Evolutionary conservation across 2,888 invertebrate genomes (phyloP), one percentile per base, ranked within the genome.

Genomic region (Opisthograptis luteolata): DNA sequence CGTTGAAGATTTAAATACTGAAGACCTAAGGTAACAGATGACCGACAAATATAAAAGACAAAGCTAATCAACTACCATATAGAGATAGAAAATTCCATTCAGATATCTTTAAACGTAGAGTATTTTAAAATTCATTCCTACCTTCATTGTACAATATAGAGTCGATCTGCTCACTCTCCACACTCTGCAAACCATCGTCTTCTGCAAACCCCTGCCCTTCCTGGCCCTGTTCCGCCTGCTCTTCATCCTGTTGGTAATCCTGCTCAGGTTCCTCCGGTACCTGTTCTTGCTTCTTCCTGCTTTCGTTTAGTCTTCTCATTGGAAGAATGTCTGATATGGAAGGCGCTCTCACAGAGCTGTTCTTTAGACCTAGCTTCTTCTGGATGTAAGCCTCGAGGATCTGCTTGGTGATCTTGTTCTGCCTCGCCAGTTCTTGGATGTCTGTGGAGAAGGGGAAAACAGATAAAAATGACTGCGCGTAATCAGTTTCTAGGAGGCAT

Each of bases 401-500:
- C 88, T 95, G 94, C 82, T 94, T 93, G 20, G 95, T 95, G 79
- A 95, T 95, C 80, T 93, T 92, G 89, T 95, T 95, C 91, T 95
- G 95, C 57, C 95, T 88, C 67, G 93, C 94, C 79, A 95, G 81
- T 81, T 95, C 95, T 62, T 91, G 90, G 41, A 79, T 63, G 68
- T 79, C 90, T 91, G 90, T 62, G 85, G 75, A 85, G 86, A 84
- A 83, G 74, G 86, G 88, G 87, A 86, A 77, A 45, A 64, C 82
- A 83, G 90, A 90, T 90, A 90, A 90, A 90, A 90, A 90, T 90
- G 90, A 90, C 90, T 81, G 80, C 65, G 73, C 70, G 45, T 61
- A 67, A 67, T 58, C 31, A 49, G 34, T 14, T n/a, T 12, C 19
- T 28, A 15, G 24, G 27, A 32, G 14, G 15, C 2, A 10, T 14